Percentiles rank a stretch among this genome's conserved stretches.
Evolutionary conservation across 2,888 invertebrate species (phyloP).

Genomic region (Agriotes lineatus): DNA sequence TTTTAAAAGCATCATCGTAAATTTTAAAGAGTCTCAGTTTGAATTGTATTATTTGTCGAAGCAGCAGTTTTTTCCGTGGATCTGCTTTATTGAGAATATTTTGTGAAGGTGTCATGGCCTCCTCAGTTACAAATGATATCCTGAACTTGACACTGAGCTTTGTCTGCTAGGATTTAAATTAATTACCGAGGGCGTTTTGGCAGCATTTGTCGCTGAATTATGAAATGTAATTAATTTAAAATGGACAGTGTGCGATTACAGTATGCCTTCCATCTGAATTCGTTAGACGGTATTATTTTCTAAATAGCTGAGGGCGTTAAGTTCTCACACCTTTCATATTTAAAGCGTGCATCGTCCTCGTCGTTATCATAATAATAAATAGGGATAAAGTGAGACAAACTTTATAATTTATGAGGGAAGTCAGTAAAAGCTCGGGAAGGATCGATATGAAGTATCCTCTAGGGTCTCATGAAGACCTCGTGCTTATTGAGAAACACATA

Average conservation of each 20-base stretch:
- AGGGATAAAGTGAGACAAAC: constrained; percentile 44
- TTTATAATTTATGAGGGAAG: constrained; percentile 52
- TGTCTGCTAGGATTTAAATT: constrained; percentile 48
- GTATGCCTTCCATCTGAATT: constrained; percentile 2
- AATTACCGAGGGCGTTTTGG: constrained; percentile 42
- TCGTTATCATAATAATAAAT: constrained; percentile 42
- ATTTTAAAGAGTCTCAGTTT: background rate
- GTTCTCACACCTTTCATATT: constrained; percentile 23
- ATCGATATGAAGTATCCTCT: constrained; percentile 52
- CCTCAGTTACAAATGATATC: constrained; percentile 44
- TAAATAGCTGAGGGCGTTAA: background rate
- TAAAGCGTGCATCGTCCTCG: constrained; percentile 29
- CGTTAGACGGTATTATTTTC: constrained; percentile 9
- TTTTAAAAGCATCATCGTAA: background rate
- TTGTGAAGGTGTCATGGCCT: constrained; percentile 22
- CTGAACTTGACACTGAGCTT: constrained; percentile 48
- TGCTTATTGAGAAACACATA: constrained; percentile 50
- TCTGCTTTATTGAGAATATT: constrained; percentile 8
- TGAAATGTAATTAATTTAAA: constrained; percentile 22
- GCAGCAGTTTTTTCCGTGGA: background rate
- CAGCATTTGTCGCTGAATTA: constrained; percentile 20
- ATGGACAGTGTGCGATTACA: constrained; percentile 8
- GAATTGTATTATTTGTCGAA: background rate
- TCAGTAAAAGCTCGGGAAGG: constrained; percentile 48
- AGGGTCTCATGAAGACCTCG: constrained; percentile 48